Evolutionary conservation across 2,888 invertebrate species (phyloP).

Genomic region (Hirtodrosophila trivittata): DNA sequence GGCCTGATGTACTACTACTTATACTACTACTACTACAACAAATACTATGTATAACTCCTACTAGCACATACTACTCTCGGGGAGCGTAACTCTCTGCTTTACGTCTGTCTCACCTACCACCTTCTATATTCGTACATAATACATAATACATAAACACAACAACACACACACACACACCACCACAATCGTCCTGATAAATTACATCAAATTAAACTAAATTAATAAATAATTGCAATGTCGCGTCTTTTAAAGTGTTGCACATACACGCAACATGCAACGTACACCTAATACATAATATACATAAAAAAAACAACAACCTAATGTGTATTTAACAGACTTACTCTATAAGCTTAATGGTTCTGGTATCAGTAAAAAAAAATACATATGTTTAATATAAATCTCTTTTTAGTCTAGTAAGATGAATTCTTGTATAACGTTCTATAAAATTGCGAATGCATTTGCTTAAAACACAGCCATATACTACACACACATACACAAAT

Average conservation of each 20-base stretch:
- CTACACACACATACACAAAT: conserved; percentile 15
- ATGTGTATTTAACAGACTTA: conserved; percentile 69
- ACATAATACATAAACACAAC: conserved; percentile 23
- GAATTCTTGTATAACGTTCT: conserved; percentile 61
- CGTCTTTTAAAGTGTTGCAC: neutral
- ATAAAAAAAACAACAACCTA: conserved; percentile 9
- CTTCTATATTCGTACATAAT: conserved; percentile 32
- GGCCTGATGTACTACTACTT: conserved; percentile 49
- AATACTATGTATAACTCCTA: conserved; percentile 19
- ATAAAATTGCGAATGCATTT: conserved; percentile 73
- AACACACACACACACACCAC: conserved; percentile 11
- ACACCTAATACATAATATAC: conserved; percentile 27
- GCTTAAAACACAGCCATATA: conserved; percentile 38
- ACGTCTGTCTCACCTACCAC: conserved; percentile 45
- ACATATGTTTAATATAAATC: conserved; percentile 44
- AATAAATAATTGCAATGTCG: neutral
- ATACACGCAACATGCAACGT: conserved; percentile 2
- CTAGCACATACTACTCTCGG: conserved; percentile 26
- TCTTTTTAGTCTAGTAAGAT: conserved; percentile 49
- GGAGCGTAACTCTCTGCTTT: conserved; percentile 56
- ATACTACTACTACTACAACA: conserved; percentile 18
- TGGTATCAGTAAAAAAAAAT: conserved; percentile 57
- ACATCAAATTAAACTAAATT: neutral
- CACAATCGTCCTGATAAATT: conserved; percentile 8
- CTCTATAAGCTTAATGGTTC: conserved; percentile 68